phyloP scores from a whole-genome alignment of 2,113 vertebrate genomes.

The Ictalurus furcatus region DNA sequence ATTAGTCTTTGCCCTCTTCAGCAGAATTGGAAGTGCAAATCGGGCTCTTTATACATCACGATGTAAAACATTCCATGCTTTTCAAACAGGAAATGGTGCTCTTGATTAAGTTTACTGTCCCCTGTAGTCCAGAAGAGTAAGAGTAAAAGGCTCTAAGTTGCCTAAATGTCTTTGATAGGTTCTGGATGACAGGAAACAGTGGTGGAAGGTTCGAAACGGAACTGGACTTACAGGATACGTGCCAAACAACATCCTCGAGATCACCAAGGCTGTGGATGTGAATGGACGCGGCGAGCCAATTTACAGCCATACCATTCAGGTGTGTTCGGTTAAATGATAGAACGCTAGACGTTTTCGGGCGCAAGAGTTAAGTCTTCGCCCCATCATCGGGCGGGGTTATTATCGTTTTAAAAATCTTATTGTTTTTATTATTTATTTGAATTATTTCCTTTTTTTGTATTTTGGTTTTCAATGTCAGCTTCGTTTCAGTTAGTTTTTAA shows the following conservation, averaged over 20 bases:
- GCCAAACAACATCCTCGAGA: slow-evolving; percentile 97
- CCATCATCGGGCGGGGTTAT: no score
- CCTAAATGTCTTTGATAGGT: slow-evolving; percentile 71
- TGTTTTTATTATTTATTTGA: no score
- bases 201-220: slow-evolving; percentile 93
- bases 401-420: no score
- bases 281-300: slow-evolving; percentile 77
- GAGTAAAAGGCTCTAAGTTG: slow-evolving; percentile 8
- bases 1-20: not conserved
- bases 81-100: not conserved
- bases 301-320: slow-evolving; percentile 93
- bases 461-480: no score
- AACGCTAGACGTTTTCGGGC: not conserved
- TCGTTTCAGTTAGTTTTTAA: no score
- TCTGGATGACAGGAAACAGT: slow-evolving; percentile 92
- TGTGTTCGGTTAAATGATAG: slow-evolving; percentile 52
- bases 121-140: not conserved
- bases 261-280: slow-evolving; percentile 75
- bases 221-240: slow-evolving; percentile 85
- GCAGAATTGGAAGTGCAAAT: not conserved
- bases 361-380: no score
- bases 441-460: no score
- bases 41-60: not conserved
- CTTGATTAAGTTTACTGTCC: not conserved
- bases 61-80: not conserved